Evolutionary conservation across 1,140 invertebrate species (phyloP), one percentile per base, ranked within the genome.

Genomic region (Nilaparvata lugens): DNA sequence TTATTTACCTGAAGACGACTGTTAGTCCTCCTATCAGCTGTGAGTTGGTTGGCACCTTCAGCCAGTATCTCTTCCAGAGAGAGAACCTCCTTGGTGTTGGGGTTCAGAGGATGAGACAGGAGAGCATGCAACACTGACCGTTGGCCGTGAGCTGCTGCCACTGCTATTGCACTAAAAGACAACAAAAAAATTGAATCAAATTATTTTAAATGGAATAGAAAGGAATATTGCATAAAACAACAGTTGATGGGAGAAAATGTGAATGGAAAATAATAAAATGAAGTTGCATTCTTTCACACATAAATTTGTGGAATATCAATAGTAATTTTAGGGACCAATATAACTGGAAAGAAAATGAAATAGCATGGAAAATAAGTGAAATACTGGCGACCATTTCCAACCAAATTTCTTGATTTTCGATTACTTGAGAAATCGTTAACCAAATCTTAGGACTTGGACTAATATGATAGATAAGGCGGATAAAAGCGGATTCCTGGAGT

Each of bases 11-110:
- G 28, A 6, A 69, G 63, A 23, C 71, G 62, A 48, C 42, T 56
- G 9, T 60, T 64, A 51, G 62, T 24, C n/a, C 66, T 59, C 18
- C 70, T 56, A 45, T 70, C 71, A 52, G 68, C 64, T 14, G 70
- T 72, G 40, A 73, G 65, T 55, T 73, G 66, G 19, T 56, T 66
- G 23, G 72, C 78, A 21, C 89, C 90, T 75, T 95, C 91, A 0
- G 91, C 91, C 28, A 95, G 76, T 72, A 93, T 93, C 72, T 95
- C 92, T 71, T 94, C 91, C 52, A 94, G 76, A 0, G 89, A 92
- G 13, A 95, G 76, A 2, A 93, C 87, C 68, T 91, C 88, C 57
- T 85, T 80, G 0, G 81, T 77, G 4, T 74, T 76, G 60, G 78
- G 75, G 59, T 79, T 79, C 4, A 87, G 75, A 2, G 88, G 89